Base-by-base conservation (phyloP, 2,113 vertebrate species). In the Mobula hypostoma region DNA sequence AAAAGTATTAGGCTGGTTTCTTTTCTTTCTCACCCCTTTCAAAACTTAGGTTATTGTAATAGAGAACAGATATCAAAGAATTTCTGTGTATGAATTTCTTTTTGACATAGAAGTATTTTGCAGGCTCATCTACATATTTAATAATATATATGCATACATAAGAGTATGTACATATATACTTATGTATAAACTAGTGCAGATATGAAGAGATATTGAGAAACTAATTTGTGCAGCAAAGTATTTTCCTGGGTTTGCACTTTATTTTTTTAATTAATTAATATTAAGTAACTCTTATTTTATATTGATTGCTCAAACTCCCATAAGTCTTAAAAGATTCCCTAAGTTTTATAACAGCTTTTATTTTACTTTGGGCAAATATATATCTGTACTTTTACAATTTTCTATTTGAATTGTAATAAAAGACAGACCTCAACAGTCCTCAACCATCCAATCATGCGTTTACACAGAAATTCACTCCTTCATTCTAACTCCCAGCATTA, bases 11-110 rank as follows among this genome's bases (percentile, higher is more conserved):
- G 82, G 56, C 83, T 87, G 56, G 83, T 87, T 24, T 24, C 27
- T 29, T 95, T 96, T 96, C 96, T 96, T 95, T 96, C 56, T 36
- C 96, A 95, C 96, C 95, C 72, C 96, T 95, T 96, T 96, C 97
- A 96, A 98, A 97, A 97, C 97, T 98, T 97, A 98, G 98, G 97
- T 97, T 97, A 98, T 97, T 98, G 95, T 98, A 98, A 98, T 99
- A 99, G 98, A 99, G 98, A 99, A 99, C 98, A 99, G 98, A 99
- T 98, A 99, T 99, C 98, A 98, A 98, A 95, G 97, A 98, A 98
- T 99, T 98, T 99, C 98, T 99, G 98, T 99, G 98, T 98, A 98
- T 95, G 95, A 97, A 96, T 90, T 66, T 63, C 29, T 63, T n/a
- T 32, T 32, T 8, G 27, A 66, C 5, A 15, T 90, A 66, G 85